Evolutionary conservation across 2,888 invertebrate genomes (phyloP).

Genomic region (Euproctis similis): DNA sequence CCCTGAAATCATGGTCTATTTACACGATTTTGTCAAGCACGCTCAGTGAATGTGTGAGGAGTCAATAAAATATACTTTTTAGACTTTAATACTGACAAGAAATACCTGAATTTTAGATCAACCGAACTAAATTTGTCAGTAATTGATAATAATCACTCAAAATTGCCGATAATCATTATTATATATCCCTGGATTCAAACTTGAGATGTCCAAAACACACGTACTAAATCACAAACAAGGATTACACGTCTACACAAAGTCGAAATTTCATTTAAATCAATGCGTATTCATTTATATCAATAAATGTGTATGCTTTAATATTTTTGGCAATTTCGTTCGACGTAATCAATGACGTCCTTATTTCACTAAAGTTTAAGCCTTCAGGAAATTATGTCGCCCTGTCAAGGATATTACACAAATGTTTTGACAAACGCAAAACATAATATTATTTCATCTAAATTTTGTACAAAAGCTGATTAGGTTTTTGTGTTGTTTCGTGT

Average conservation of each 20-base stretch:
- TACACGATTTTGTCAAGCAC: too few species aligned
- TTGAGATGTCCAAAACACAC: too few species aligned
- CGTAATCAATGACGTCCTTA: conserved; percentile 4
- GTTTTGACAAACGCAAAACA: conserved; percentile 18
- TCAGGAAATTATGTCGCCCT: conserved; percentile 11
- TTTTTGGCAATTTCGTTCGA: background rate
- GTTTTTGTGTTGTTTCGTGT: conserved; percentile 7
- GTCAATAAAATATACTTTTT: too few species aligned
- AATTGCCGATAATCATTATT: too few species aligned
- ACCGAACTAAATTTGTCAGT: too few species aligned
- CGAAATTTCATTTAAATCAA: background rate
- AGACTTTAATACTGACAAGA: too few species aligned
- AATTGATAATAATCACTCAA: too few species aligned
- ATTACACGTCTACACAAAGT: background rate
- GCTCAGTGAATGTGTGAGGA: too few species aligned
- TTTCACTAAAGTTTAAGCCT: background rate
- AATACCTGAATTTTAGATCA: too few species aligned
- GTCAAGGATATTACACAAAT: conserved; percentile 13
- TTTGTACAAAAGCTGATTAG: conserved; percentile 21
- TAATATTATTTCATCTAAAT: conserved; percentile 24
- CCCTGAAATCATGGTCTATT: too few species aligned
- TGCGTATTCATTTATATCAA: background rate
- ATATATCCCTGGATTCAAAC: too few species aligned
- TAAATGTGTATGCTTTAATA: background rate
- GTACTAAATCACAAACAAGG: too few species aligned